A percentile compares a stretch with the other conserved stretches of the same genome.
Evolutionary conservation across 2,113 vertebrate genomes (phyloP).

Genomic region (Heteronetta atricapilla): DNA sequence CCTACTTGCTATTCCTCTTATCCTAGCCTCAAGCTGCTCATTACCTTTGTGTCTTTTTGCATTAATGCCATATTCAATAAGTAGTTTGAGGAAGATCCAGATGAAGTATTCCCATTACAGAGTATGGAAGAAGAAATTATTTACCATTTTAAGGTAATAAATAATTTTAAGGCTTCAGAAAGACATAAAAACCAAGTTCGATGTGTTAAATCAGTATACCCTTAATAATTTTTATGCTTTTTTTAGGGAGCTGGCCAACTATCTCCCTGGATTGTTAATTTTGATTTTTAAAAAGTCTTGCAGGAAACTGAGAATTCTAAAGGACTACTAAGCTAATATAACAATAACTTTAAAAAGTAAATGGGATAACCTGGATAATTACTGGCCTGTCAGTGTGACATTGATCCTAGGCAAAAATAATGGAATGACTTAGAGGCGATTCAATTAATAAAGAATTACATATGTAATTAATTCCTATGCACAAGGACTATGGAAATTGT

Average conservation of each 20-base stretch:
- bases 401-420: conserved; percentile 8
- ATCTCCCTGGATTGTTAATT: neutral
- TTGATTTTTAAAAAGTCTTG: neutral
- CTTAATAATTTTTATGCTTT: neutral
- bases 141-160: neutral
- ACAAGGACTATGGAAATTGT: neutral
- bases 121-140: neutral
- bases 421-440: neutral
- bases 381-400: neutral
- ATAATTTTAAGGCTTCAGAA: no score
- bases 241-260: neutral
- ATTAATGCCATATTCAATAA: neutral
- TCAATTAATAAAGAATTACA: neutral
- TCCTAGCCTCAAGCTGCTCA: neutral
- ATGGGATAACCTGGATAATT: neutral
- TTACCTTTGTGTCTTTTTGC: neutral
- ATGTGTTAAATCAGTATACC: neutral
- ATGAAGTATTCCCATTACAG: neutral
- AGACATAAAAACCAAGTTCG: neutral
- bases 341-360: neutral
- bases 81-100: neutral
- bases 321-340: neutral
- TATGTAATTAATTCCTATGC: neutral
- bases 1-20: neutral
- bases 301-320: neutral